A percentile compares a stretch with the other conserved stretches of the same genome.
Conservation (phyloP, 2,888 invertebrate genomes). For the Drosophila nigricruria region DNA sequence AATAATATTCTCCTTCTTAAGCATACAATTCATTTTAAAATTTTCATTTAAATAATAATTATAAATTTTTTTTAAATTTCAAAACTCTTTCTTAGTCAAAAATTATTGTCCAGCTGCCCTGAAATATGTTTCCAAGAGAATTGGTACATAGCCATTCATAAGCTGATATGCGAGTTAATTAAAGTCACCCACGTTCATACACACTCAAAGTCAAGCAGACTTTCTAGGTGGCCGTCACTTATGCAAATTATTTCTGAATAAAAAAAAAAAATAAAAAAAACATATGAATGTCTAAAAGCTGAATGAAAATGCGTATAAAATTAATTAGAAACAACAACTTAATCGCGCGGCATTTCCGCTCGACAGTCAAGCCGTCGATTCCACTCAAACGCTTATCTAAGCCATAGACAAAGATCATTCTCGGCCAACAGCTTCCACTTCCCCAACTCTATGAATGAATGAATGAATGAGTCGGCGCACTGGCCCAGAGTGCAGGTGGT, state of each 20-base stretch:
- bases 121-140: neutral
- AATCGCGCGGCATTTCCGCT: conserved; percentile 75
- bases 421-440: conserved; percentile 69
- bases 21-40: neutral
- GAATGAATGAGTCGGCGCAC: conserved; percentile 49
- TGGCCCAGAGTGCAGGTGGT: conserved; percentile 64
- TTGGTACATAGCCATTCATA: conserved; percentile 44
- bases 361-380: conserved; percentile 32
- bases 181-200: conserved; percentile 38
- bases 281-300: neutral
- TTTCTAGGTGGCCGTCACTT: conserved; percentile 55
- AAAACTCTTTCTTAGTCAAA: neutral
- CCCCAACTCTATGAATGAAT: conserved; percentile 42
- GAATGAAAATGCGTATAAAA: conserved; percentile 57
- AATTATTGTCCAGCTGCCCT: neutral
- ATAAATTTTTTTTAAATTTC: neutral
- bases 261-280: conserved; percentile 29
- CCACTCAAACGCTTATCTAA: conserved; percentile 48
- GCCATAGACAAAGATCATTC: conserved; percentile 45
- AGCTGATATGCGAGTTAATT: conserved; percentile 41
- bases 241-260: conserved; percentile 56
- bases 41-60: neutral
- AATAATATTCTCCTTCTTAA: neutral
- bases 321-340: conserved; percentile 68
- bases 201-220: conserved; percentile 27